Evolutionary conservation across 2,888 invertebrate species (phyloP).

Genomic region (Lysandra coridon): DNA sequence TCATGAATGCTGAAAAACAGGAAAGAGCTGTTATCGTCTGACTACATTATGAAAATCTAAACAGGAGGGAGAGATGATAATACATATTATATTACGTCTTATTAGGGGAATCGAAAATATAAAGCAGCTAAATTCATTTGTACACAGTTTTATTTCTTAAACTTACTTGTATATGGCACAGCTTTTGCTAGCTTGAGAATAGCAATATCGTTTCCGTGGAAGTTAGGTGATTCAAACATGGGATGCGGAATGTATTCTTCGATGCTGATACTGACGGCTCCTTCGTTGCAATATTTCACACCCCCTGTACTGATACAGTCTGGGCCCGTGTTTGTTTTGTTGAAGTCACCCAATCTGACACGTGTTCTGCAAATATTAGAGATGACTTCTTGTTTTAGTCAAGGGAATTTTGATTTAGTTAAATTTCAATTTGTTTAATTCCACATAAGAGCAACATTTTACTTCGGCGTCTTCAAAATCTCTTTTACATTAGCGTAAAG

Average conservation of each 20-base stretch:
- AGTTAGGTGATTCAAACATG: constrained; percentile 37
- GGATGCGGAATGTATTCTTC: constrained; percentile 59
- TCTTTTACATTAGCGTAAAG: too few relatives aligned
- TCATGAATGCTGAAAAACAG: constrained; percentile 51
- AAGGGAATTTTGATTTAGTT: not conserved
- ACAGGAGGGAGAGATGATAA: not conserved
- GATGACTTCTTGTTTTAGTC: not conserved
- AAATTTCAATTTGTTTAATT: too few relatives aligned
- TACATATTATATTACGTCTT: too few relatives aligned
- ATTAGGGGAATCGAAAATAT: not conserved
- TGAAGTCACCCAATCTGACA: constrained; percentile 70
- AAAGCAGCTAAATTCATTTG: not conserved
- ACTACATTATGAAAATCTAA: not conserved
- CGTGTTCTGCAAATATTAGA: constrained; percentile 42
- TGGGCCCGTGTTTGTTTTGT: constrained; percentile 52
- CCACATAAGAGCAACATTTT: too few relatives aligned
- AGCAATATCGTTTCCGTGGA: constrained; percentile 59
- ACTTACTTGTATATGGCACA: constrained; percentile 58
- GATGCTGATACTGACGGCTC: constrained; percentile 56
- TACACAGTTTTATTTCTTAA: not conserved
- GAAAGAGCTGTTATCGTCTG: not conserved
- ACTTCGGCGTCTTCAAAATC: too few relatives aligned
- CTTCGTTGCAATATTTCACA: constrained; percentile 63
- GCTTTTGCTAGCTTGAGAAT: constrained; percentile 58
- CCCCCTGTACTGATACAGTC: constrained; percentile 61